Percentiles rank a stretch among this genome's conserved stretches.
phyloP scores from a whole-genome alignment of 2,888 invertebrate genomes.

The Clostera curtula region DNA sequence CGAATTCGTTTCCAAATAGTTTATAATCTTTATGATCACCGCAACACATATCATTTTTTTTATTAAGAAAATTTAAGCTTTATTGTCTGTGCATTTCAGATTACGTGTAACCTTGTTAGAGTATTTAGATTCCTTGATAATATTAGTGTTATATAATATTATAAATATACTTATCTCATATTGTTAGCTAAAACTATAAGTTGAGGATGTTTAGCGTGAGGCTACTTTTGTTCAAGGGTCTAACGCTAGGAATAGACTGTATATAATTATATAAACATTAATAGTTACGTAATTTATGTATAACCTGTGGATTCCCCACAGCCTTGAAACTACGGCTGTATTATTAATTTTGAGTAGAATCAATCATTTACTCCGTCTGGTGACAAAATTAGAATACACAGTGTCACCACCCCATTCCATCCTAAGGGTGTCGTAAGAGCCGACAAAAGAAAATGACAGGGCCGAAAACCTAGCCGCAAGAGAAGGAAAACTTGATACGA shows the following conservation, averaged over 20 bases:
- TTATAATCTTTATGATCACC: too few relatives aligned
- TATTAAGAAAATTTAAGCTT: constrained; percentile 7
- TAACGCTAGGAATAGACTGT: constrained; percentile 17
- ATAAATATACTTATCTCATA: constrained; percentile 58
- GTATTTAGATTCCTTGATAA: constrained; percentile 55
- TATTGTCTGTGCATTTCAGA: constrained; percentile 31
- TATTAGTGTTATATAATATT: constrained; percentile 53
- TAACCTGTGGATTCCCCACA: constrained; percentile 12
- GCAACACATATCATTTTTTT: constrained; percentile 21
- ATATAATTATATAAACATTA: constrained; percentile 18
- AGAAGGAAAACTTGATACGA: too few relatives aligned
- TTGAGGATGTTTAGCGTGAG: constrained; percentile 40
- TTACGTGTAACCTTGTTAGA: constrained; percentile 35
- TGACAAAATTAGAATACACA: too few relatives aligned
- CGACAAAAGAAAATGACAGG: too few relatives aligned
- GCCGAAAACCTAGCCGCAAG: too few relatives aligned
- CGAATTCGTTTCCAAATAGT: too few relatives aligned
- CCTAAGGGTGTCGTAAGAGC: too few relatives aligned
- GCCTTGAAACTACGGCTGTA: constrained; percentile 13
- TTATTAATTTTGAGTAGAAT: too few relatives aligned
- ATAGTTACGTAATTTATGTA: constrained; percentile 16
- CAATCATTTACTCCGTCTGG: too few relatives aligned
- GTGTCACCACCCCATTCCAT: too few relatives aligned
- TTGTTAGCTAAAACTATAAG: constrained; percentile 58
- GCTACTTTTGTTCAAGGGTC: constrained; percentile 39